Evolutionary conservation across 2,888 invertebrate species (phyloP).

Genomic region (Erebia palarica): DNA sequence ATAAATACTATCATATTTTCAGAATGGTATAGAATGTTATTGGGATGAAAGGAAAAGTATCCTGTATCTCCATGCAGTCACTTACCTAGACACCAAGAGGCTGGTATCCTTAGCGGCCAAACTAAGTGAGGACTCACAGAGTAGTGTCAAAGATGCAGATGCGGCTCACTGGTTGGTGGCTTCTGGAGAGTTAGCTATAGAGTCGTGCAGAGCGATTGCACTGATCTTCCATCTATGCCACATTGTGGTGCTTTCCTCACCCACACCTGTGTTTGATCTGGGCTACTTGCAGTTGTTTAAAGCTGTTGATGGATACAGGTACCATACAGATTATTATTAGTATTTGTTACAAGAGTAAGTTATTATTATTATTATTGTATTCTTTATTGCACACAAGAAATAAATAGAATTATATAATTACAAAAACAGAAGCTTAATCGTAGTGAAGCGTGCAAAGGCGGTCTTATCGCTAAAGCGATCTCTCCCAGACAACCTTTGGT

Average conservation of each 20-base stretch:
- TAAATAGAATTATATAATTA: too few species aligned
- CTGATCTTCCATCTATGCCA: slow-evolving; percentile 92
- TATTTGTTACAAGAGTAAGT: too few species aligned
- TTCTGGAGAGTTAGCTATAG: slow-evolving; percentile 71
- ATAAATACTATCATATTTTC: slow-evolving; percentile 38
- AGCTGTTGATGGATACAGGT: slow-evolving; percentile 90
- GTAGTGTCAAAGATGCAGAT: slow-evolving; percentile 70
- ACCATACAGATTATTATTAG: background rate
- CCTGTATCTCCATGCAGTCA: slow-evolving; percentile 80
- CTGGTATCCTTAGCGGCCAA: slow-evolving; percentile 58
- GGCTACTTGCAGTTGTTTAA: slow-evolving; percentile 91
- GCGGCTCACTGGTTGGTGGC: slow-evolving; percentile 85
- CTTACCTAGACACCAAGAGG: slow-evolving; percentile 68
- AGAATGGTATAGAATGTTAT: slow-evolving; percentile 83
- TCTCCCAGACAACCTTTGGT: too few species aligned
- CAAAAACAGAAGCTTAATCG: too few species aligned
- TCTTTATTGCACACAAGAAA: too few species aligned
- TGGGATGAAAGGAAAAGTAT: slow-evolving; percentile 79
- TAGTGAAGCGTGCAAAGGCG: too few species aligned
- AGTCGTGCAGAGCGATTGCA: slow-evolving; percentile 86
- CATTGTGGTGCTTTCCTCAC: slow-evolving; percentile 83
- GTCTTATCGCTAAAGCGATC: too few species aligned
- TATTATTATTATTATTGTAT: too few species aligned
- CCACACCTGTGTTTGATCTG: slow-evolving; percentile 86
- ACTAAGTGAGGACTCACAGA: slow-evolving; percentile 61